Conservation (phyloP, 2,888 invertebrate species). For the Hydrotaea cyrtoneurina region DNA sequence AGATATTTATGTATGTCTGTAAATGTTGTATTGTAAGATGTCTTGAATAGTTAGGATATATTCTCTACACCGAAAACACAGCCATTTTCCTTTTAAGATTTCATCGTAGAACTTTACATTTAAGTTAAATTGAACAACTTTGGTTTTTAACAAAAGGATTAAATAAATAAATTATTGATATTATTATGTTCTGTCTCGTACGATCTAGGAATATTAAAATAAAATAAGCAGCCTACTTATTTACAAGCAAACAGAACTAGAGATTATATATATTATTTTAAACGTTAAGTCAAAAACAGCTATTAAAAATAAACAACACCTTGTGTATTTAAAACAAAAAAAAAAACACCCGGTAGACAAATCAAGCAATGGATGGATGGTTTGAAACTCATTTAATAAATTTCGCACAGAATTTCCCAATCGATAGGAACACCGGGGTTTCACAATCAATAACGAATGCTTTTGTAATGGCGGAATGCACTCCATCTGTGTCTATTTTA, state of each 20-base stretch:
- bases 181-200: constrained; percentile 23
- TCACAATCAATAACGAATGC: no score
- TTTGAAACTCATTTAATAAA: no score
- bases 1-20: neutral
- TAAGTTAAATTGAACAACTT: constrained; percentile 3
- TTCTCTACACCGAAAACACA: constrained; percentile 38
- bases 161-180: neutral
- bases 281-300: neutral
- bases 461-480: neutral
- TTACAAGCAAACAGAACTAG: neutral
- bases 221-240: neutral
- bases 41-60: constrained; percentile 57
- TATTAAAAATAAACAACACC: neutral
- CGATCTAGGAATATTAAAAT: constrained; percentile 1
- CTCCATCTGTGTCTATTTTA: neutral
- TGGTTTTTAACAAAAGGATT: neutral
- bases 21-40: constrained; percentile 4
- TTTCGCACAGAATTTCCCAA: no score
- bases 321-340: neutral
- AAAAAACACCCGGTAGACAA: neutral
- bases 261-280: constrained; percentile 34
- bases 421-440: no score
- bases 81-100: constrained; percentile 36
- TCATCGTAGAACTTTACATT: neutral
- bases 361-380: neutral